A percentile compares a stretch with the other conserved stretches of the same genome.
Conservation (phyloP, 2,113 vertebrate species). For the Oryzias melastigma region DNA sequence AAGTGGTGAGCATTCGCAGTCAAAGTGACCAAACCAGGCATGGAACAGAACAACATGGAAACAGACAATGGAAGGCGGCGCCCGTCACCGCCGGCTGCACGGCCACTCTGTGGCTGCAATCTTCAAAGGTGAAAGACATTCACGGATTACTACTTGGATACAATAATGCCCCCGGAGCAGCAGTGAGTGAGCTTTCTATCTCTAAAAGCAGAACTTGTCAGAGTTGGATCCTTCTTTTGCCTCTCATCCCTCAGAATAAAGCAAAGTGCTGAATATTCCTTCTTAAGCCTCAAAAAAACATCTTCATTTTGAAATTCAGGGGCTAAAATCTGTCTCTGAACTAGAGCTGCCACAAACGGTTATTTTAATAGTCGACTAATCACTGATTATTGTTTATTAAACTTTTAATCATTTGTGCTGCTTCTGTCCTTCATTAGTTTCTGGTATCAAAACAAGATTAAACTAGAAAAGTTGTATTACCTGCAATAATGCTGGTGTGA, state of each 20-base stretch:
- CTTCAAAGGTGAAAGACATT: constrained; percentile 24
- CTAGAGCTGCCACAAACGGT: no score
- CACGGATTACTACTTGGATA: constrained; percentile 27
- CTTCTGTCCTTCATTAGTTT: no score
- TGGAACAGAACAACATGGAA: constrained; percentile 11
- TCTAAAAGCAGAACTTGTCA: constrained; percentile 5
- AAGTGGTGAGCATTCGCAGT: constrained; percentile 7
- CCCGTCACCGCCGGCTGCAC: constrained; percentile 13
- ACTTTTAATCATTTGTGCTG: no score
- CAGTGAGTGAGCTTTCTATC: constrained; percentile 19
- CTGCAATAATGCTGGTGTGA: no score
- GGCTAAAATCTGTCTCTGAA: neutral
- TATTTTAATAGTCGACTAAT: no score
- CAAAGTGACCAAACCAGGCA: constrained; percentile 19
- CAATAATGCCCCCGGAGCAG: constrained; percentile 29
- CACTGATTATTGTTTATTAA: no score
- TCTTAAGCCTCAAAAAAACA: constrained; percentile 31
- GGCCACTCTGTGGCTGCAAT: constrained; percentile 18
- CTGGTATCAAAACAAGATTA: no score
- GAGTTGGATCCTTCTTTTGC: constrained; percentile 40
- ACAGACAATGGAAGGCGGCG: constrained; percentile 8
- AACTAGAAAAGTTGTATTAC: no score
- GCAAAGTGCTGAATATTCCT: constrained; percentile 12
- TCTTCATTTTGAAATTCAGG: constrained; percentile 43
- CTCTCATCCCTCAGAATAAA: constrained; percentile 20